phyloP scores from a whole-genome alignment of 2,888 invertebrate genomes.

The Apamea crenata region DNA sequence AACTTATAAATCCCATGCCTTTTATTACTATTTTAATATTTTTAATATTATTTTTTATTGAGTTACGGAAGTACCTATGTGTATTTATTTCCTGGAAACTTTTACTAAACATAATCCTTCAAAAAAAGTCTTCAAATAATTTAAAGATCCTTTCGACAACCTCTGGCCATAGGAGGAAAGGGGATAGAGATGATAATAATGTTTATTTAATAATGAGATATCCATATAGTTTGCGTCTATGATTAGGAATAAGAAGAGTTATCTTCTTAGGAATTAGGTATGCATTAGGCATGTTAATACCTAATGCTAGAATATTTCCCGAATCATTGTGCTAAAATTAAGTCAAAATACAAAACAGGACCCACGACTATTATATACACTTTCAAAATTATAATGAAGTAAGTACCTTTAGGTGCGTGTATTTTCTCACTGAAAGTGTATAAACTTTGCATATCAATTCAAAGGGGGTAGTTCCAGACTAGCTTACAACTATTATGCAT shows the following conservation, averaged over 20 bases:
- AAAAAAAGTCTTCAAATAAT: neutral
- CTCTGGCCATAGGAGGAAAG: neutral
- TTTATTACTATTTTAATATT: neutral
- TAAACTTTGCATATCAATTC: slow-evolving; percentile 39
- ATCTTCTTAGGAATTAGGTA: no score
- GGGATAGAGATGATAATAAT: neutral
- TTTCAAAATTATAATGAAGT: slow-evolving; percentile 4
- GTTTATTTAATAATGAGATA: neutral
- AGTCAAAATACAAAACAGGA: neutral
- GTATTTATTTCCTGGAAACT: neutral
- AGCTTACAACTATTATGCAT: slow-evolving; percentile 39
- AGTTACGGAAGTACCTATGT: neutral
- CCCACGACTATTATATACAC: neutral
- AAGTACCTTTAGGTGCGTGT: neutral
- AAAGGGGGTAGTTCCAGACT: slow-evolving; percentile 26
- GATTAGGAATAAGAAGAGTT: neutral
- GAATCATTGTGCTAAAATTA: neutral
- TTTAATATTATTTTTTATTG: no score
- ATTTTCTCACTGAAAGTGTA: slow-evolving; percentile 3
- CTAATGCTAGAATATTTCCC: neutral
- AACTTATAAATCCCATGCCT: neutral
- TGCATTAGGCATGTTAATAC: no score
- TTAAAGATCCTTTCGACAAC: neutral
- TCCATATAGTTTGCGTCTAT: neutral
- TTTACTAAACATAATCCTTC: neutral